Base-by-base conservation (phyloP, 1,140 invertebrate genomes). In the Bombus confusus region DNA sequence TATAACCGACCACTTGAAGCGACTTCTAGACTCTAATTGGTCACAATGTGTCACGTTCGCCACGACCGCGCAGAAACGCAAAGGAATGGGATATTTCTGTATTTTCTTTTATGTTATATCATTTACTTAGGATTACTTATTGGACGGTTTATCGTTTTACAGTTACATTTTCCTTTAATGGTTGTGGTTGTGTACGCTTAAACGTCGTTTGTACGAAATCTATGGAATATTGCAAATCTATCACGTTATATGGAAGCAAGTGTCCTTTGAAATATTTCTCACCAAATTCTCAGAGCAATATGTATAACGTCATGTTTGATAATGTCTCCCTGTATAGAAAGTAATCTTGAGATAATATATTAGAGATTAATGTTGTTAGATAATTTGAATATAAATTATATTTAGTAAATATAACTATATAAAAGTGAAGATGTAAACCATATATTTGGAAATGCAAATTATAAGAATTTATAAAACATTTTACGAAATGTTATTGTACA, bases 21-120 rank as follows among this genome's bases (percentile, higher is more conserved):
- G 47, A 22, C 18, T 10, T 66, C 43, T 52, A 12, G 13, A 2
- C 31, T 43, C 80, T 75, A 82, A 82, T 82, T 82, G 80, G 80
- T 75, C 8, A n/a, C 31, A 52, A 52, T 52, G 22, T 22, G 47
- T 52, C 6, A 52, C 47, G 41, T 37, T 31, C 10, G 43, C 10
- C 10, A 18, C 28, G 3, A 22, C 4, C 22, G 25, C 59, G 59
- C 47, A 13, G 12, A 31, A 28, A 69, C 8, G 4, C 22, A 13
- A 52, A 22, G 1, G 15, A n/a, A 3, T 13, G 5, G 13, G 0
- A 10, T 25, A 25, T 31, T 3, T 2, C 1, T n/a, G 3, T 28
- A 28, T n/a, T 25, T n/a, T 41, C 3, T 10, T 10, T 10, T 72
- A 12, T 9, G 5, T 72, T 41, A 59, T 43, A 52, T 52, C 2